Base-by-base conservation (phyloP, 1,140 invertebrate species). In the Steinernema feltiae region DNA sequence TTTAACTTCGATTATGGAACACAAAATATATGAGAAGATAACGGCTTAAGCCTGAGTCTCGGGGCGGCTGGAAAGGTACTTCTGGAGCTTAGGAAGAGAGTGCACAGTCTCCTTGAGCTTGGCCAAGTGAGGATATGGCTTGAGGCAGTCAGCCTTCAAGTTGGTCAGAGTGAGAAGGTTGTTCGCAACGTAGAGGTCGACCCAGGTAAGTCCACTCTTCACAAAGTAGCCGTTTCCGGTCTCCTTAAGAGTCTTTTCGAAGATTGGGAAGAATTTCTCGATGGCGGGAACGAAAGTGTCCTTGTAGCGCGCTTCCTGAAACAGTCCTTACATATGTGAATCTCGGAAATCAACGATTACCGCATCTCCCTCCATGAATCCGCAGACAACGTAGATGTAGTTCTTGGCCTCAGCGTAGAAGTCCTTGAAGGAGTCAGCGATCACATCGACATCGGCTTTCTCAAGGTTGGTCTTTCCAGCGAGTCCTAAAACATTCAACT, bases 381-480 rank as follows among this genome's bases (percentile, higher is more conserved):
- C 53, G 53, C 2, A 15, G 3, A 7, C 7, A 21, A 63, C 24
- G 53, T 63, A 63, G 12, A 74, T 27, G 73, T 24, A 74, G 24
- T 74, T 30, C 18, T n/a, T 27, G 18, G 12, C 15, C 2, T 2
- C 48, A 15, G 1, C 48, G 32, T 32, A 73, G 32, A 73, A 77
- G 18, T 77, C 76, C 27, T 77, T 77, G 74, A 53, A 76, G 48
- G 74, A 69, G 29, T 78, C 77, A 1, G 48, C 77, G 18, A 78
- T 27, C 0, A 73, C 72, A 30, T 80, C 78, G 0, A 76, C 78
- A 21, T 70, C 27, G 1, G 78, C 78, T 48, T 80, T 48, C 30
- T 80, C 78, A 24, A 77, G 30, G 18, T 32, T 32, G 31, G 32
- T 70, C 35, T 78, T 77, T 32, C 78, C 78, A 63, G 76, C 78